Evolutionary conservation across 2,113 vertebrate genomes (phyloP).

Genomic region (Kryptolebias marmoratus): DNA sequence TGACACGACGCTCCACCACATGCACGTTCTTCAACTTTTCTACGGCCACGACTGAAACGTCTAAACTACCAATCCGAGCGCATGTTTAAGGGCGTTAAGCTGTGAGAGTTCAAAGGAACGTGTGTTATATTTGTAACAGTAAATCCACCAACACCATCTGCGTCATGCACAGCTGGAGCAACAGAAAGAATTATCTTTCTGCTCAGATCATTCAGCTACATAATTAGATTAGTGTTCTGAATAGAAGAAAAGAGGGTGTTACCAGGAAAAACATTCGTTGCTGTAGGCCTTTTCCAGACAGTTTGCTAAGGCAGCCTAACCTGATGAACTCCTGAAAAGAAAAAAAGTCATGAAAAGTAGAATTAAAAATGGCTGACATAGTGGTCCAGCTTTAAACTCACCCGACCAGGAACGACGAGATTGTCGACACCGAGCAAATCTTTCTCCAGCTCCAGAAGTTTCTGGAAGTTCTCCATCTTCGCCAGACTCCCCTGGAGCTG

Average conservation of each 20-base stretch:
- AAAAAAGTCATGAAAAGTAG: conserved; percentile 1
- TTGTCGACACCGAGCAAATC: conserved; percentile 93
- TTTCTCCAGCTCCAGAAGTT: conserved; percentile 94
- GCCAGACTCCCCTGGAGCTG: conserved; percentile 90
- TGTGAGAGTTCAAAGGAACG: conserved; percentile 10
- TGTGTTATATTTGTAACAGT: neutral
- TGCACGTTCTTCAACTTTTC: neutral
- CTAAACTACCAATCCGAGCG: neutral
- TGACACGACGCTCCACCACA: too few relatives aligned
- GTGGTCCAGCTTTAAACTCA: conserved; percentile 68
- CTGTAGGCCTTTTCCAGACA: conserved; percentile 97
- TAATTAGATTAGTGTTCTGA: conserved; percentile 38
- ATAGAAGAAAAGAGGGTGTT: conserved; percentile 45
- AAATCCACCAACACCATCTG: conserved; percentile 36
- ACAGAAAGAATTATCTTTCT: conserved; percentile 34
- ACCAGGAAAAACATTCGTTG: conserved; percentile 99
- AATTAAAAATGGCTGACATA: neutral
- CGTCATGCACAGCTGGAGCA: neutral
- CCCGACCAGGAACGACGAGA: conserved; percentile 89
- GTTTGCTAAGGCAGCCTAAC: conserved; percentile 96
- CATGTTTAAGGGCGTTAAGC: neutral
- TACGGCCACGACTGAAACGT: neutral
- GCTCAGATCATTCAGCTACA: conserved; percentile 35
- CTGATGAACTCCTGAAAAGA: conserved; percentile 92
- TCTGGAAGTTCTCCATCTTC: conserved; percentile 98